These are phyloP conservation scores for Drosophila nannoptera DNA, from an alignment of 1,140 invertebrate genomes.

Conservation along the genomic window DNA sequence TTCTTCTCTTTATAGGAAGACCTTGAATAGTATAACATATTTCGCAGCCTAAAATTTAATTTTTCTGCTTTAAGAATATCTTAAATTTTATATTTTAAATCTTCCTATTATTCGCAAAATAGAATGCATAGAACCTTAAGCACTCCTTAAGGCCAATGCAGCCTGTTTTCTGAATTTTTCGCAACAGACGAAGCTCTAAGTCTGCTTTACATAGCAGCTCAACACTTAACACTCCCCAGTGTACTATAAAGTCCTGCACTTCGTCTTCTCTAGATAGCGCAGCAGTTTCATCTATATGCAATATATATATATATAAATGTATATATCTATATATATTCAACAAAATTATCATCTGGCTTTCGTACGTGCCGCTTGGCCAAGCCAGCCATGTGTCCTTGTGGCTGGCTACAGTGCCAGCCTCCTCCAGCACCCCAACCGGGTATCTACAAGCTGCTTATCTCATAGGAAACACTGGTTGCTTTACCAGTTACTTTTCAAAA, in stretches of 20 bases:
- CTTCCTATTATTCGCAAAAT: not conserved
- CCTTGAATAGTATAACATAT: no score
- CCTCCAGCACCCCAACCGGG: not conserved
- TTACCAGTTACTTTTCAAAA: slow-evolving; percentile 18
- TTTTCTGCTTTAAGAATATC: no score
- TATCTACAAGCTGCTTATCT: slow-evolving; percentile 63
- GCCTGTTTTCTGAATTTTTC: not conserved
- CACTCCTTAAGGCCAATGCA: not conserved
- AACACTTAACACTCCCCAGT: slow-evolving; percentile 40
- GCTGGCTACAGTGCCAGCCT: slow-evolving; percentile 16
- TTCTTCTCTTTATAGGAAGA: no score
- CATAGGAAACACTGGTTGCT: slow-evolving; percentile 74
- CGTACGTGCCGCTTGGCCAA: slow-evolving; percentile 49
- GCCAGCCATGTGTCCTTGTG: slow-evolving; percentile 40
- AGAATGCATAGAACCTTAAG: not conserved
- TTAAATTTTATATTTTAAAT: no score
- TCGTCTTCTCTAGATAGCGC: not conserved
- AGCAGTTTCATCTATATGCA: not conserved
- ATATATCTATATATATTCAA: slow-evolving; percentile 53
- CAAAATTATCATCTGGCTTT: slow-evolving; percentile 66
- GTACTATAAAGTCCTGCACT: not conserved
- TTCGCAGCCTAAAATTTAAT: no score
- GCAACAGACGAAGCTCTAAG: slow-evolving; percentile 43
- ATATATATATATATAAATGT: not conserved
- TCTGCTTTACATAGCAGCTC: slow-evolving; percentile 66